Percentiles rank a stretch among this genome's conserved stretches.
These are phyloP conservation scores for Anagrus nilaparvatae DNA, from an alignment of 1,140 invertebrate species.

Conservation along the genomic window DNA sequence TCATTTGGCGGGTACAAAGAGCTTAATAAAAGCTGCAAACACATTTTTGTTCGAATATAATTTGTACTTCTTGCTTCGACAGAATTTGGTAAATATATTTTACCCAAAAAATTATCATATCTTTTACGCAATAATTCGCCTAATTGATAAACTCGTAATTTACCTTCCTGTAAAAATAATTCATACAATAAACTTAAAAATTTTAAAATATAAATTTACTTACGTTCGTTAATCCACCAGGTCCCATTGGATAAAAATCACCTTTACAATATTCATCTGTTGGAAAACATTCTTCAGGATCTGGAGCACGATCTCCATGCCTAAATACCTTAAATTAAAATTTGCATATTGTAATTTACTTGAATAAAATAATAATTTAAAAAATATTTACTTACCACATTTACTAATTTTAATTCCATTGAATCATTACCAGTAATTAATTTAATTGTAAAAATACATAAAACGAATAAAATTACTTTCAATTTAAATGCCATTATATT, in stretches of 20 bases:
- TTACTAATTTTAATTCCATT: conserved; percentile 5
- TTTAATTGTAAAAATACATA: no score
- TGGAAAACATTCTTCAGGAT: not conserved
- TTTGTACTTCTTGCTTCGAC: conserved; percentile 37
- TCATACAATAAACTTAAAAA: not conserved
- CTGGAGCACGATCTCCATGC: conserved; percentile 1
- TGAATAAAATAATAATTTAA: not conserved
- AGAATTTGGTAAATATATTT: conserved; percentile 36
- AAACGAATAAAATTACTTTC: no score
- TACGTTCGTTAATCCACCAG: conserved; percentile 5
- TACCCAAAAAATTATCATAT: conserved; percentile 36
- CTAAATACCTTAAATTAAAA: not conserved
- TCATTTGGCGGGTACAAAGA: conserved; percentile 33
- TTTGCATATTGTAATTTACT: not conserved
- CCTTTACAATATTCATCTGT: not conserved
- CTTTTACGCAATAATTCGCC: conserved; percentile 34
- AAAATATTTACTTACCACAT: conserved; percentile 3
- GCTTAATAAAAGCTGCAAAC: conserved; percentile 42
- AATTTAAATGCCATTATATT: no score
- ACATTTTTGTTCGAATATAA: conserved; percentile 48
- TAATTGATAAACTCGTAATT: conserved; percentile 33
- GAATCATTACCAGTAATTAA: no score
- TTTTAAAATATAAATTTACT: not conserved
- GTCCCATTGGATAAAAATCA: not conserved
- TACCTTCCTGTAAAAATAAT: conserved; percentile 32